phyloP scores from a whole-genome alignment of 2,113 vertebrate genomes.

The Eurypyga helias region DNA sequence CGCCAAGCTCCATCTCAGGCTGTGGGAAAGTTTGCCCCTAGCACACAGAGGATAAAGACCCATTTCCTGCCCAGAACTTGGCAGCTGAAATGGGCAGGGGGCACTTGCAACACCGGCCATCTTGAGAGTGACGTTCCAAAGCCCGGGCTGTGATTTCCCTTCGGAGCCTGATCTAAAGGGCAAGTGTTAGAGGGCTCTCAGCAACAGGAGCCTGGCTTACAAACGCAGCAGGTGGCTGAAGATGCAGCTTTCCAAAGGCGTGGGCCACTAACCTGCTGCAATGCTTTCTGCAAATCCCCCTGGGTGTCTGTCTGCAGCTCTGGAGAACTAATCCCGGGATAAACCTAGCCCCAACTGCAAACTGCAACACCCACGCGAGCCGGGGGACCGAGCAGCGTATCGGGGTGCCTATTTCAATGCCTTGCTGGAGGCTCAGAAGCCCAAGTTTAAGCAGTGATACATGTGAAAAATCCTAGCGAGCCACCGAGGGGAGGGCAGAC shows the following conservation, averaged over 20 bases:
- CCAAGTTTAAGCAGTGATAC: not conserved
- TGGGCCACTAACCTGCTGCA: slow-evolving; percentile 43
- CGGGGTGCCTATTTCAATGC: not conserved
- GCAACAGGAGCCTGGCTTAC: not conserved
- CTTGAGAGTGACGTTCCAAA: not conserved
- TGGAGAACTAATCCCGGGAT: slow-evolving; percentile 25
- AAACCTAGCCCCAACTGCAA: not conserved
- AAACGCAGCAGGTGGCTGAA: slow-evolving; percentile 42
- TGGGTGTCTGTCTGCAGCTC: slow-evolving; percentile 20
- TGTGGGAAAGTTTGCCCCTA: slow-evolving; percentile 43
- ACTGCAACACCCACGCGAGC: not conserved
- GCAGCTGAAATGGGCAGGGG: not conserved
- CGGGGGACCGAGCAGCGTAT: not conserved
- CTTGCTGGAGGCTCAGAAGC: not conserved
- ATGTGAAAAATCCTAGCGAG: not conserved
- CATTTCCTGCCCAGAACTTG: slow-evolving; percentile 27
- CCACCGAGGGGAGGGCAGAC: not conserved
- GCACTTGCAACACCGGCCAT: not conserved
- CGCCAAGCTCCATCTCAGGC: not conserved
- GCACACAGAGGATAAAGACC: slow-evolving; percentile 17
- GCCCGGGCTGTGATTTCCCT: not conserved
- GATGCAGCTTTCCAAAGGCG: slow-evolving; percentile 9
- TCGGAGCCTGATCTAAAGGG: not conserved
- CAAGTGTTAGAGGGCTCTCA: slow-evolving; percentile 21
- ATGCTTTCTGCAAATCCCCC: slow-evolving; percentile 19